Evolutionary conservation across 2,113 vertebrate genomes (phyloP).

Genomic region (Hiodon alosoides): DNA sequence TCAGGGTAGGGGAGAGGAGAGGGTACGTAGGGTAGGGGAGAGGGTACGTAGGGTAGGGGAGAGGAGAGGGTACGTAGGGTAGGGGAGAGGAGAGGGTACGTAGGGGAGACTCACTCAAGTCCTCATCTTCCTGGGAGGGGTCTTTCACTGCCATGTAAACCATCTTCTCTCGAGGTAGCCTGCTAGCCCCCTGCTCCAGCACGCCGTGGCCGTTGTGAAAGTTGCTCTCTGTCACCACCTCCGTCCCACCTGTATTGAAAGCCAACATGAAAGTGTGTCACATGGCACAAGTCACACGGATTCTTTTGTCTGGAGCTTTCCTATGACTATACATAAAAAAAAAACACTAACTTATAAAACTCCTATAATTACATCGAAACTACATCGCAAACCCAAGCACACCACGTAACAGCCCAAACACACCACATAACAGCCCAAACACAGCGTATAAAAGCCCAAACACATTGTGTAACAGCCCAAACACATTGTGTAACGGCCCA

Average conservation of each 20-base stretch:
- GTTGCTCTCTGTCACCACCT: slow-evolving; percentile 80
- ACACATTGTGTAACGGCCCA: too few species aligned
- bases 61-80: neutral
- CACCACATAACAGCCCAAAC: too few species aligned
- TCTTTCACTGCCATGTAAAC: slow-evolving; percentile 87
- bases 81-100: neutral
- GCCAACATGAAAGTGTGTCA: neutral
- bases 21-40: too few species aligned
- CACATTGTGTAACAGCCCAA: too few species aligned
- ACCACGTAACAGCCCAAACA: too few species aligned
- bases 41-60: neutral
- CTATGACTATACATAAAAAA: too few species aligned
- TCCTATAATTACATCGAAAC: too few species aligned
- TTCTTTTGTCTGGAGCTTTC: too few species aligned
- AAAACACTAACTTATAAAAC: too few species aligned
- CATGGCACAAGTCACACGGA: slow-evolving; percentile 4
- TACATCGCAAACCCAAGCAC: too few species aligned
- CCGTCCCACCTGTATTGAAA: slow-evolving; percentile 72
- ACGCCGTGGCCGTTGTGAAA: slow-evolving; percentile 76
- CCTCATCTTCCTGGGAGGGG: slow-evolving; percentile 77
- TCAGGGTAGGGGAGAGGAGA: too few species aligned
- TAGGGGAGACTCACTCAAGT: slow-evolving; percentile 56
- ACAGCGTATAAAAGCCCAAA: too few species aligned
- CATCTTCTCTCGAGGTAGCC: slow-evolving; percentile 79
- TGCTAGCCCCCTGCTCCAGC: slow-evolving; percentile 70